Evolutionary conservation across 2,797 vertebrate genomes (phyloP).

Genomic region (Acipenser oxyrinchus): DNA sequence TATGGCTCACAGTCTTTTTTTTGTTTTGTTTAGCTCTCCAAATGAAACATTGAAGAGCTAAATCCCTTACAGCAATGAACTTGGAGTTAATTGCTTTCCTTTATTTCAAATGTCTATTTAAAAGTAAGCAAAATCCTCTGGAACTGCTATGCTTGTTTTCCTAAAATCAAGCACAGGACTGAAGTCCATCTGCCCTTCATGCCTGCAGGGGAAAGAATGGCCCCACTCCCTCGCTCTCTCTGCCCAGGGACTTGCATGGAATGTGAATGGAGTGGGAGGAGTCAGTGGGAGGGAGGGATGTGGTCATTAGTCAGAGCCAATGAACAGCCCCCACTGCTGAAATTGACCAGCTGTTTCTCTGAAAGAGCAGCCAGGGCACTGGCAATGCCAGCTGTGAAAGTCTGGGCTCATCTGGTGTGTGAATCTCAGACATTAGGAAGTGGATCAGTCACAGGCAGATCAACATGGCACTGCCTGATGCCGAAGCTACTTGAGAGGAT

Average conservation of each 20-base stretch:
- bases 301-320: background rate
- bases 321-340: background rate
- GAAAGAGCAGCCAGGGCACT: background rate
- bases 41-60: slow-evolving; percentile 14
- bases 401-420: background rate
- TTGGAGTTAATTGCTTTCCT: slow-evolving; percentile 15
- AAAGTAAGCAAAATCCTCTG: background rate
- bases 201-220: background rate
- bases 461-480: no score
- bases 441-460: no score
- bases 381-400: background rate
- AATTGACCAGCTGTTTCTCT: background rate
- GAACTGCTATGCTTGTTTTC: slow-evolving; percentile 23
- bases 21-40: slow-evolving; percentile 3
- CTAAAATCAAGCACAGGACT: no score
- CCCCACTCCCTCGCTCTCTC: background rate
- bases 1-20: no score
- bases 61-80: background rate
- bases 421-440: no score
- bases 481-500: no score
- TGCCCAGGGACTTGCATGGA: background rate
- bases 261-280: background rate
- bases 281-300: background rate
- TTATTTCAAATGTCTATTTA: slow-evolving; percentile 16
- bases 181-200: slow-evolving; percentile 4